phyloP scores from a whole-genome alignment of 2,888 invertebrate species.

The Leptogaster cylindrica region DNA sequence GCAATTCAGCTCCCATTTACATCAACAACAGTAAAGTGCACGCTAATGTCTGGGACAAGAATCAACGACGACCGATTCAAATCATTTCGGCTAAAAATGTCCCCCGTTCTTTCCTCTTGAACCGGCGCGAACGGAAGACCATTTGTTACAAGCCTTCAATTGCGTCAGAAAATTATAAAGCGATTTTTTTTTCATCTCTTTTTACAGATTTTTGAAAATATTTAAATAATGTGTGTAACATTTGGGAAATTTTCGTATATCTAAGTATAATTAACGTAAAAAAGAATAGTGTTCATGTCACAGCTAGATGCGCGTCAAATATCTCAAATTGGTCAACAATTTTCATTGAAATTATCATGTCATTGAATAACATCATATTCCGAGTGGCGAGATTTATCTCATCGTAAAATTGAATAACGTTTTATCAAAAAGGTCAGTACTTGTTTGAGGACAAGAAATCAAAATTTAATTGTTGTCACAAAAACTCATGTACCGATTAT shows the following conservation, averaged over 20 bases:
- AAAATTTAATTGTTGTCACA: too few species aligned
- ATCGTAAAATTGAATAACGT: too few species aligned
- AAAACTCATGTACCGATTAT: too few species aligned
- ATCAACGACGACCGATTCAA: background rate
- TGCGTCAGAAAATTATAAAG: background rate
- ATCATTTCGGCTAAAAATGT: background rate
- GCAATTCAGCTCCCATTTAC: too few species aligned
- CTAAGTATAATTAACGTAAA: slow-evolving; percentile 1
- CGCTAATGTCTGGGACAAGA: background rate
- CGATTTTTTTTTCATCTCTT: background rate
- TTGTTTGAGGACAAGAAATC: too few species aligned
- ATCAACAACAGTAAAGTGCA: background rate
- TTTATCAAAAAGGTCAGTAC: too few species aligned
- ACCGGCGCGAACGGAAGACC: slow-evolving; percentile 12
- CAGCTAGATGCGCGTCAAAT: slow-evolving; percentile 32
- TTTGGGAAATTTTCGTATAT: background rate
- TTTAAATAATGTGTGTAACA: background rate
- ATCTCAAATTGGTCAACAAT: slow-evolving; percentile 23
- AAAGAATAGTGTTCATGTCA: slow-evolving; percentile 22
- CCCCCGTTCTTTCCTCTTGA: background rate
- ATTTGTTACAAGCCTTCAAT: slow-evolving; percentile 28
- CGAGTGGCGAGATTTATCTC: too few species aligned
- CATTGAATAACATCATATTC: too few species aligned
- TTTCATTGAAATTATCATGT: too few species aligned
- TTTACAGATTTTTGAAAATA: background rate